Conservation (phyloP, 2,797 vertebrate species). For the Anisognathus igniventris region DNA sequence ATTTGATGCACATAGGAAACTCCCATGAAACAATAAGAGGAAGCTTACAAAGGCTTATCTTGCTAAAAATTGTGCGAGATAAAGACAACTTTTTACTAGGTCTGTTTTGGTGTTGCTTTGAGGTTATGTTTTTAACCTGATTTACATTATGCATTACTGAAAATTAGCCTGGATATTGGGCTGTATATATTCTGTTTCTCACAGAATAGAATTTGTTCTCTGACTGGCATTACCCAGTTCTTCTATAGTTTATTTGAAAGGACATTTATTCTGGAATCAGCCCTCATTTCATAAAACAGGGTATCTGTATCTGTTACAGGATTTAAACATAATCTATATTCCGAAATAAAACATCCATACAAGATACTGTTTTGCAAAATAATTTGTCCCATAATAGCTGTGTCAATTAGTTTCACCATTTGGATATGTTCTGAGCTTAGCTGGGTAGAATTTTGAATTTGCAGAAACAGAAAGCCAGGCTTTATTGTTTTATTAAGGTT, state of each 20-base stretch:
- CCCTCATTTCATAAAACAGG: not conserved
- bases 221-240: not conserved
- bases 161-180: not conserved
- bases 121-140: not conserved
- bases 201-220: not conserved
- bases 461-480: not conserved
- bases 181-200: too few species aligned
- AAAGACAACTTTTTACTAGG: not conserved
- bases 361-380: not conserved
- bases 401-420: not conserved
- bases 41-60: not conserved
- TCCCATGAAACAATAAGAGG: not conserved
- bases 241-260: not conserved
- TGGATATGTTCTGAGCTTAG: not conserved
- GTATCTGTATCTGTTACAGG: not conserved
- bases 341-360: not conserved
- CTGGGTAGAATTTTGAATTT: not conserved
- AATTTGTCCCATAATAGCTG: not conserved
- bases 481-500: slow-evolving; percentile 24
- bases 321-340: not conserved
- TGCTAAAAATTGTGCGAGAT: not conserved
- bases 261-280: not conserved
- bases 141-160: not conserved
- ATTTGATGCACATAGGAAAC: not conserved
- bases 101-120: not conserved